These are phyloP conservation scores for Papilio dardanus DNA, from an alignment of 1,140 invertebrate genomes.

Conservation along the genomic window DNA sequence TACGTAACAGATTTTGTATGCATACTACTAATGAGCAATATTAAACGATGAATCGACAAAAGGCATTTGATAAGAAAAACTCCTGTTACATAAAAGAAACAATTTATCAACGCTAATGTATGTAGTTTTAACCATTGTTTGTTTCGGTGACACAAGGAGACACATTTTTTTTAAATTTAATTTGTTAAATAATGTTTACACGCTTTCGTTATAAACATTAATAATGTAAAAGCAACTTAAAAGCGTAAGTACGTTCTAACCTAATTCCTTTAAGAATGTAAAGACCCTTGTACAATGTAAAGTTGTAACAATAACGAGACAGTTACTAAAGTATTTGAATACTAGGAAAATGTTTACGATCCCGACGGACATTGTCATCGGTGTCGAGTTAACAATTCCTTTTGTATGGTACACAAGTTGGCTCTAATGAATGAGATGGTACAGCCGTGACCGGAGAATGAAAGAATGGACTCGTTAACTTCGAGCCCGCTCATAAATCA, in stretches of 20 bases:
- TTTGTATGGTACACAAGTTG: conserved; percentile 5
- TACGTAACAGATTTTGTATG: background rate
- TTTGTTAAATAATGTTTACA: background rate
- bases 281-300: conserved; percentile 19
- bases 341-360: conserved; percentile 17
- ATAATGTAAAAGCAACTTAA: background rate
- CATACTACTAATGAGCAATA: background rate
- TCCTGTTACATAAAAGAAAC: background rate
- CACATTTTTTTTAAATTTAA: background rate
- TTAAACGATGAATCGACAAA: background rate
- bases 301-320: conserved; percentile 11
- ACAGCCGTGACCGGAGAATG: conserved; percentile 27
- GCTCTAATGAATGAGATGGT: conserved; percentile 21
- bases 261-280: background rate
- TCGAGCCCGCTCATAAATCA: conserved; percentile 31
- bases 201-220: background rate
- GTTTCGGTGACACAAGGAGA: background rate
- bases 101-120: background rate
- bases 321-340: conserved; percentile 12
- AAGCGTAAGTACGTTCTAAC: background rate
- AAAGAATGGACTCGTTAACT: conserved; percentile 36
- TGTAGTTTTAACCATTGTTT: background rate
- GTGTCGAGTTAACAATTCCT: conserved; percentile 25
- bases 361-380: conserved; percentile 23
- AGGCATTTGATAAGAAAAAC: background rate